Base-by-base conservation (phyloP, 1,140 invertebrate species). In the Ceratitis capitata region DNA sequence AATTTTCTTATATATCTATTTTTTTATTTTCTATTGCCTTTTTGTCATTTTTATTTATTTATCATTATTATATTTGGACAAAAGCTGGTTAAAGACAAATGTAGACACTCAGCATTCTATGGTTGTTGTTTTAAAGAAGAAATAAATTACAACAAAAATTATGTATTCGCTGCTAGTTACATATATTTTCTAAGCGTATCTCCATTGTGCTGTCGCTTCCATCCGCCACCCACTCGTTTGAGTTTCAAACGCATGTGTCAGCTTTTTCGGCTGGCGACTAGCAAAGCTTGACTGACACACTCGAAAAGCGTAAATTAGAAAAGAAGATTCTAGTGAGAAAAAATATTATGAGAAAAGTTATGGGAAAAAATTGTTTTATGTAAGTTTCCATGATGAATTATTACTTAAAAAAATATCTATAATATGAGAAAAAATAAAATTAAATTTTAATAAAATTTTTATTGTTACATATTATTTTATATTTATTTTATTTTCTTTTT, bases 151-250 rank as follows among this genome's bases (percentile, higher is more conserved):
- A n/a, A n/a, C n/a, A n/a, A n/a, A n/a, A n/a, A n/a, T n/a, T n/a
- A n/a, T n/a, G n/a, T n/a, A n/a, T n/a, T n/a, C n/a, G n/a, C n/a
- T n/a, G n/a, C n/a, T n/a, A n/a, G n/a, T n/a, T n/a, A n/a, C 45
- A 47, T 47, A 47, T 47, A 6, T 47, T 47, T 47, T 47, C 12
- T 47, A 12, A 35, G 14, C 5, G 35, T 5, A n/a, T 78, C 5
- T 45, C 16, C 45, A 26, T 23, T 16, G n/a, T 12, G 39, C 39
- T 45, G 69, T 78, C 69, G 69, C 69, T 78, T 39, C 69, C 69
- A 78, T 78, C 69, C 69, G 69, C 69, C 69, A 78, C 39, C 69
- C 69, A 78, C 69, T 78, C 26, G 69, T 78, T 45, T 78, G 16
- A 45, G 19, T 26, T 45, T n/a, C 19, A 42, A 42, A 42, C 14